phyloP scores from a whole-genome alignment of 2,113 vertebrate species.

The Nettapus auritus region DNA sequence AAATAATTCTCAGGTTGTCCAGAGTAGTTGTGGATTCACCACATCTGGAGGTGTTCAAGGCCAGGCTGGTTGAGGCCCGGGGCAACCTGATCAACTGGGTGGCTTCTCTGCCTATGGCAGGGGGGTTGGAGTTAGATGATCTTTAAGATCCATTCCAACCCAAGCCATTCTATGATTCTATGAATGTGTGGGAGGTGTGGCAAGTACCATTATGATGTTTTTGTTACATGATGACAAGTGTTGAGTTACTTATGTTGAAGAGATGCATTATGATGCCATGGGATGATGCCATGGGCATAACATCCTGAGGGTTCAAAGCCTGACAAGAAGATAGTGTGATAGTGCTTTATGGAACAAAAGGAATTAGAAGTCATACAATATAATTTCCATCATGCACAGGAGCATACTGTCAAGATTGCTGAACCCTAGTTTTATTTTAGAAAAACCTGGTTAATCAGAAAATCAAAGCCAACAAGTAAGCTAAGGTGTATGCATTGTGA shows the following conservation, averaged over 20 bases:
- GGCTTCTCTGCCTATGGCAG: too few relatives aligned
- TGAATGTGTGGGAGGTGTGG: neutral
- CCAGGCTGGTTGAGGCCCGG: too few relatives aligned
- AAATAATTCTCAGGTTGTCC: too few relatives aligned
- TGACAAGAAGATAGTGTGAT: neutral
- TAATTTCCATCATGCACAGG: neutral
- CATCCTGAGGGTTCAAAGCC: neutral
- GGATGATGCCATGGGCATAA: neutral
- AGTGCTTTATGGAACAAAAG: neutral
- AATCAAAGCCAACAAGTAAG: neutral
- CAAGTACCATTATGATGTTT: neutral
- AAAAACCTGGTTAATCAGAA: neutral
- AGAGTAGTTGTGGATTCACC: too few relatives aligned
- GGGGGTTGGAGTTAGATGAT: too few relatives aligned
- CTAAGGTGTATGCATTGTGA: neutral
- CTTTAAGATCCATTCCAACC: too few relatives aligned
- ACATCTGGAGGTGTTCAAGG: too few relatives aligned
- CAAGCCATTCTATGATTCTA: too few relatives aligned
- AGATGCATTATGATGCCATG: neutral
- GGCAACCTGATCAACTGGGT: too few relatives aligned
- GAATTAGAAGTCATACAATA: neutral
- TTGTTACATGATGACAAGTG: neutral
- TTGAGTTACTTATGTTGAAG: neutral
- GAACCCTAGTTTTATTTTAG: neutral
- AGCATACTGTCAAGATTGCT: neutral